phyloP scores from a whole-genome alignment of 2,797 vertebrate species.

The Macroramphosus scolopax region DNA sequence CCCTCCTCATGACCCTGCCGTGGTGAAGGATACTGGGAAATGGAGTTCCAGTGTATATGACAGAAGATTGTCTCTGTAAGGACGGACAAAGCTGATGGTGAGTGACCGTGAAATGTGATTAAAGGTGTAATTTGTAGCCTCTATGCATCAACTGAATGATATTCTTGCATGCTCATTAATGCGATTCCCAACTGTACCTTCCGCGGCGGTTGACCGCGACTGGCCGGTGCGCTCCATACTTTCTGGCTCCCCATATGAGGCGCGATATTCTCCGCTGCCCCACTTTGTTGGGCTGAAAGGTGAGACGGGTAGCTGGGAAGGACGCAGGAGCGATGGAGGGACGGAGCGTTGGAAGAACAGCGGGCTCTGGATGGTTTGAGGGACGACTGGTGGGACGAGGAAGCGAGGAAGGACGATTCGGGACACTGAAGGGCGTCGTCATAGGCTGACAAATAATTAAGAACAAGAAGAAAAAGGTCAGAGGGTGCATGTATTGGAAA shows the following conservation, averaged over 20 bases:
- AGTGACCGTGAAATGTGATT: no score
- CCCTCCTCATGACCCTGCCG: slow-evolving; percentile 24
- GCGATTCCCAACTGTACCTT: slow-evolving; percentile 68
- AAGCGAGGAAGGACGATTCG: slow-evolving; percentile 19
- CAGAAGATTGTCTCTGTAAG: slow-evolving; percentile 46
- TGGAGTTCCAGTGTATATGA: slow-evolving; percentile 62
- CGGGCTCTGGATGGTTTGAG: slow-evolving; percentile 23
- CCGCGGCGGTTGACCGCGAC: slow-evolving; percentile 25
- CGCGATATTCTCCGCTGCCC: slow-evolving; percentile 30
- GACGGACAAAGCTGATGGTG: not conserved
- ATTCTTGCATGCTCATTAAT: no score
- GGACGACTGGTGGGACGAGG: slow-evolving; percentile 27
- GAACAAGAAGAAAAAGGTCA: no score
- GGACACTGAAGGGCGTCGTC: slow-evolving; percentile 36
- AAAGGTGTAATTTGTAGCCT: no score
- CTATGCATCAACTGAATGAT: no score
- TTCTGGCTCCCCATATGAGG: slow-evolving; percentile 30
- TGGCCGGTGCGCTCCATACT: slow-evolving; percentile 27
- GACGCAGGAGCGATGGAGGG: slow-evolving; percentile 28
- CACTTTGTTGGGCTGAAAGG: slow-evolving; percentile 22
- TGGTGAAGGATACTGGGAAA: slow-evolving; percentile 75
- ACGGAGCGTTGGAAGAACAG: slow-evolving; percentile 22
- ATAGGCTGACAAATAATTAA: slow-evolving; percentile 20
- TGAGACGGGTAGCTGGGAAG: slow-evolving; percentile 32
- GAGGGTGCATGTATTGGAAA: slow-evolving; percentile 22